Conservation (phyloP, 1,140 invertebrate species). For the Arion vulgaris region DNA sequence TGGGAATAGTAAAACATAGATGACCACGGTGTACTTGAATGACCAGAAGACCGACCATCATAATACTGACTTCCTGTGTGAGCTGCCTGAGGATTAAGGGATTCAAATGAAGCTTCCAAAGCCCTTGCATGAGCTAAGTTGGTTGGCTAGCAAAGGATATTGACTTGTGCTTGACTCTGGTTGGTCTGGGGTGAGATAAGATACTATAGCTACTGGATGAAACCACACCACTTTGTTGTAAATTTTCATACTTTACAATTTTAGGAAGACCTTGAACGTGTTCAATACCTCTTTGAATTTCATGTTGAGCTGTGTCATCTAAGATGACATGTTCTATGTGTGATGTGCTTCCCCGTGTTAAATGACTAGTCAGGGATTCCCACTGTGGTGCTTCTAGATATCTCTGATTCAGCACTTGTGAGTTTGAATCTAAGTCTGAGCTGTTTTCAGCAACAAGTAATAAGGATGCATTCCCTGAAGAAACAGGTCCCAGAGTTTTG, state of each 20-base stretch:
- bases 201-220: background rate
- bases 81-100: conserved; percentile 3
- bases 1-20: conserved; percentile 49
- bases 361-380: conserved; percentile 14
- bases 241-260: conserved; percentile 29
- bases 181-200: background rate
- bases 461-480: background rate
- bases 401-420: conserved; percentile 21
- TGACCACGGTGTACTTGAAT: conserved; percentile 35
- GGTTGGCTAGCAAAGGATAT: conserved; percentile 19
- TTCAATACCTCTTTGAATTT: conserved; percentile 22
- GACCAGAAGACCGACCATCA: background rate
- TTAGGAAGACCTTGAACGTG: conserved; percentile 23
- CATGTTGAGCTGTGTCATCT: conserved; percentile 22
- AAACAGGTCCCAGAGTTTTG: background rate
- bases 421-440: conserved; percentile 14
- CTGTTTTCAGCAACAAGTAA: conserved; percentile 6
- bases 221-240: conserved; percentile 8
- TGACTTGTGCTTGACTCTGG: background rate
- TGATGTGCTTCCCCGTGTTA: background rate
- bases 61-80: conserved; percentile 20
- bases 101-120: conserved; percentile 9
- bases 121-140: background rate
- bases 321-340: conserved; percentile 28
- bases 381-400: conserved; percentile 26